Percentiles rank a stretch among this genome's conserved stretches.
phyloP scores from a whole-genome alignment of 2,797 vertebrate species.

The Characodon lateralis region DNA sequence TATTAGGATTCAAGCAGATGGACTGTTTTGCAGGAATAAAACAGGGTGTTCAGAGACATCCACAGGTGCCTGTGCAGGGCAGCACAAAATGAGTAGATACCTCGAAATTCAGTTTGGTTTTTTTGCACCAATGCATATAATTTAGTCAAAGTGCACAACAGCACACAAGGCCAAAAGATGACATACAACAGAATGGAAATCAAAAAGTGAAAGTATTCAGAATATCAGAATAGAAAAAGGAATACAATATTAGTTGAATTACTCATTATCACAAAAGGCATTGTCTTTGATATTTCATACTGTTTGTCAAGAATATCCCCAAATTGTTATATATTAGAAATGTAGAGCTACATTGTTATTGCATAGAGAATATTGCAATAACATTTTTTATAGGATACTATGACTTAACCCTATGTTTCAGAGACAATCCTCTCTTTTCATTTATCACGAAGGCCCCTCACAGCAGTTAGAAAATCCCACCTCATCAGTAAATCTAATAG shows the following conservation, averaged over 20 bases:
- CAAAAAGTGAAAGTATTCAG: not conserved
- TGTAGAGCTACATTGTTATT: not conserved
- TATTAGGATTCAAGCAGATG: not conserved
- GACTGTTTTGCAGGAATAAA: not conserved
- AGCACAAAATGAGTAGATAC: not conserved
- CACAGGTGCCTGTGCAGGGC: not conserved
- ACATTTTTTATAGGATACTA: slow-evolving; percentile 24
- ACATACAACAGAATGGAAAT: not conserved
- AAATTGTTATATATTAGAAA: not conserved
- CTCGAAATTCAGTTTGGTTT: not conserved
- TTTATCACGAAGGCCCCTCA: slow-evolving; percentile 27
- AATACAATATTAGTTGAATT: not conserved
- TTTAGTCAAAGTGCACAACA: too few relatives aligned
- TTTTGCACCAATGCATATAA: not conserved
- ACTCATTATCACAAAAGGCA: not conserved
- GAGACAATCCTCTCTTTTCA: slow-evolving; percentile 33
- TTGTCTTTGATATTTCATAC: not conserved
- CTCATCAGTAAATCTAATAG: slow-evolving; percentile 71
- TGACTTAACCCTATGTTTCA: slow-evolving; percentile 32
- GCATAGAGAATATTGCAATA: slow-evolving; percentile 1
- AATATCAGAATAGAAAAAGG: not conserved
- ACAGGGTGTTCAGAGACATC: not conserved
- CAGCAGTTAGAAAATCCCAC: slow-evolving; percentile 37
- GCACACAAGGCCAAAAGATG: not conserved
- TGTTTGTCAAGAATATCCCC: not conserved